Percentiles rank a stretch among this genome's conserved stretches.
Conservation (phyloP, 2,888 invertebrate species). For the Sclerodermus sp. region DNA sequence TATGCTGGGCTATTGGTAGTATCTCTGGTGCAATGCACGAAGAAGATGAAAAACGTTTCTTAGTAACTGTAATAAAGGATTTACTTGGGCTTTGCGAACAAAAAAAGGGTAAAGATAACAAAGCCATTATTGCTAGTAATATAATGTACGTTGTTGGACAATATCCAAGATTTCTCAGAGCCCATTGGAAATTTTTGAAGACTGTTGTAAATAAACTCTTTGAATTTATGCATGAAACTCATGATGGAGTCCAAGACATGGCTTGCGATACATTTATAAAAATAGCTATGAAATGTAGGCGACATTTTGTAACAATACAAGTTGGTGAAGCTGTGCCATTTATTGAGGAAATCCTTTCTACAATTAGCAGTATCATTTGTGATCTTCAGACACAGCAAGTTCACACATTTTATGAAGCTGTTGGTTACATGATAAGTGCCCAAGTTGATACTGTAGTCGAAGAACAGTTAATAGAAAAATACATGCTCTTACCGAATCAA, state of each 20-base stretch:
- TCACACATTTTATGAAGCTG: conserved; percentile 99
- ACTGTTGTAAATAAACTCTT: conserved; percentile 99
- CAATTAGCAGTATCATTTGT: conserved; percentile 97
- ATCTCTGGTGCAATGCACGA: conserved; percentile 99
- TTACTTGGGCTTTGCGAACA: conserved; percentile 96
- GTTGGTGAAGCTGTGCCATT: conserved; percentile 96
- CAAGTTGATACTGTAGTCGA: conserved; percentile 89
- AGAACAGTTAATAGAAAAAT: conserved; percentile 93
- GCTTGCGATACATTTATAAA: conserved; percentile 99
- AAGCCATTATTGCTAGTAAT: conserved; percentile 99
- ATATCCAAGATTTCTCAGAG: conserved; percentile 95
- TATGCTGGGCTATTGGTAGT: conserved; percentile 99
- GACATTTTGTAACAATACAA: conserved; percentile 97
- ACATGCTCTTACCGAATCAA: conserved; percentile 97
- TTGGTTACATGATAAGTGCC: conserved; percentile 98
- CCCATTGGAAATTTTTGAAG: conserved; percentile 99
- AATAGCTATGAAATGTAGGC: conserved; percentile 95
- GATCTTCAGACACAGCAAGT: conserved; percentile 97
- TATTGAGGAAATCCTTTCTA: conserved; percentile 96
- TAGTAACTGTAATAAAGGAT: conserved; percentile 98
- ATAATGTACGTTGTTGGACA: conserved; percentile 99
- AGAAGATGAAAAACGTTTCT: conserved; percentile 98
- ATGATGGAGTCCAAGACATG: conserved; percentile 99
- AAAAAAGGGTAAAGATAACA: conserved; percentile 98
- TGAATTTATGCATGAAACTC: conserved; percentile 99